Evolutionary conservation across 2,888 invertebrate genomes (phyloP), one percentile per base, ranked within the genome.

Genomic region (Apotomis betuletana): DNA sequence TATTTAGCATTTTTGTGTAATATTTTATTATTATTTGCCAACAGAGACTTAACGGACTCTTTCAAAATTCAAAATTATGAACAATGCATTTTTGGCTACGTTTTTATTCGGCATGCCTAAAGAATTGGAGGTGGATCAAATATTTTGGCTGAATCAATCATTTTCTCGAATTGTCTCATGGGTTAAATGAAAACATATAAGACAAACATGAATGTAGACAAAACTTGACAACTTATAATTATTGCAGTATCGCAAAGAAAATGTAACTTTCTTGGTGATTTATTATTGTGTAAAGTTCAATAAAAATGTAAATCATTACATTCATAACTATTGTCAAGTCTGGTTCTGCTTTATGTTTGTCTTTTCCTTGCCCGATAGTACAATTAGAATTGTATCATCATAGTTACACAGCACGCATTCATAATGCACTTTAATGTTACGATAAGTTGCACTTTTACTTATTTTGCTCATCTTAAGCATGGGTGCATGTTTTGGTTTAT

Each of bases 21-120:
- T 27, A 71, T 51, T 10, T 55, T 36, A 9, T 46, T 64, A 46
- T 51, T 72, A 54, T 72, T 88, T 90, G 92, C 90, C 91, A 88
- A 85, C 89, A 87, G 90, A 89, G 87, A 79, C 74, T 77, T 86
- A 89, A 90, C 88, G 85, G 89, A 79, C 82, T 75, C 79, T 68
- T 81, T 83, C 91, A 85, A 92, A 92, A 93, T 92, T 92, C 87
- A 84, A 91, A 91, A 90, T 90, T 88, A 79, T 79, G 77, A 77
- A 79, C 74, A 76, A 83, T 74, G 74, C 75, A 74, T 75, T 70
- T 87, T 91, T 91, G 88, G 90, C 89, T 85, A 85, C 84, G 76
- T 77, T 75, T 81, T 85, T 83, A 78, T 85, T 87, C 87, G 92
- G 91, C 90, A 91, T 91, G 91, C 89, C 87, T 86, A 87, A 88